Conservation (phyloP, 2,888 invertebrate genomes). For the Catonia carolina region DNA sequence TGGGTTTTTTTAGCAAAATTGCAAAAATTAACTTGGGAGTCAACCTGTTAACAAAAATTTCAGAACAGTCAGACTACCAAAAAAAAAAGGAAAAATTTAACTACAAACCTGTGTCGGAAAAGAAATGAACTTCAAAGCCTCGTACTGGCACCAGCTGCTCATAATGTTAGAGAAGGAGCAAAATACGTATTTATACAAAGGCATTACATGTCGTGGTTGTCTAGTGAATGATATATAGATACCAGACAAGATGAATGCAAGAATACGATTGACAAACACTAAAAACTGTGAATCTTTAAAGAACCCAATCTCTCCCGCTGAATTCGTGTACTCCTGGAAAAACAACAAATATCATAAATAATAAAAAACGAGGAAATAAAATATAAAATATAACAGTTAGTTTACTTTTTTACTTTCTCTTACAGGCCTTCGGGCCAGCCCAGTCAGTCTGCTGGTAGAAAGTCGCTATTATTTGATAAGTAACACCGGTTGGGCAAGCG, state of each 20-base stretch:
- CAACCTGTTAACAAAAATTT: too few species aligned
- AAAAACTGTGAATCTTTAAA: conserved; percentile 96
- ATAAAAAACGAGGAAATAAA: neutral
- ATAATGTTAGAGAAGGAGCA: conserved; percentile 95
- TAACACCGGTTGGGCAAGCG: too few species aligned
- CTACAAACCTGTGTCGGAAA: conserved; percentile 88
- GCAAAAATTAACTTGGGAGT: too few species aligned
- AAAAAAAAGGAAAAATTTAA: too few species aligned
- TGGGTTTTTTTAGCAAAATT: too few species aligned
- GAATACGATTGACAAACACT: conserved; percentile 88
- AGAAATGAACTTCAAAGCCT: conserved; percentile 95
- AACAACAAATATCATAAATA: conserved; percentile 13
- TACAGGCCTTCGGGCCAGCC: too few species aligned
- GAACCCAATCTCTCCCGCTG: conserved; percentile 54
- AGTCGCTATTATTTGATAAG: too few species aligned
- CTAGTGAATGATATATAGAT: conserved; percentile 53
- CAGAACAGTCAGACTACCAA: too few species aligned
- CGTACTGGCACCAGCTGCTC: conserved; percentile 99
- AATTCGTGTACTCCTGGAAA: conserved; percentile 57
- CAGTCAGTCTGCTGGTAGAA: too few species aligned
- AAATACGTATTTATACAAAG: conserved; percentile 90
- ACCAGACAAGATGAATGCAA: conserved; percentile 71
- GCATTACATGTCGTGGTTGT: conserved; percentile 69
- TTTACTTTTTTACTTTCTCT: too few species aligned
- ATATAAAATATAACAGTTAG: neutral